phyloP scores from a whole-genome alignment of 2,797 vertebrate species.

The Micromesistius poutassou region DNA sequence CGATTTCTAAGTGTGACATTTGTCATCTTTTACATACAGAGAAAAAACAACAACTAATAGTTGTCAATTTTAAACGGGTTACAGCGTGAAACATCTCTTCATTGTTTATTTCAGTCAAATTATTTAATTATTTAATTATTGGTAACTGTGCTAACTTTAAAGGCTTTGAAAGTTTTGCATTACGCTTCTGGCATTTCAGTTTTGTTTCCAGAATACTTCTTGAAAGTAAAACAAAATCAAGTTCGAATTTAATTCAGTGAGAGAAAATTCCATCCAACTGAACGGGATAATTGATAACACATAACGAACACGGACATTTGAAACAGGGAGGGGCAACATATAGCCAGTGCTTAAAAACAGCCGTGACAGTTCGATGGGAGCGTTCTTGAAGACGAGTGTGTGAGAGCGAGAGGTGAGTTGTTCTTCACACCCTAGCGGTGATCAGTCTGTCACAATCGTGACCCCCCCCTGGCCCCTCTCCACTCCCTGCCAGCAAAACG shows the following conservation, averaged over 20 bases:
- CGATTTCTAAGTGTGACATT: neutral
- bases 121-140: too few relatives aligned
- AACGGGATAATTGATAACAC: neutral
- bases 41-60: too few relatives aligned
- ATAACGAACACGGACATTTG: neutral
- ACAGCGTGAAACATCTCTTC: too few relatives aligned
- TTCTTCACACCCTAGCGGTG: neutral
- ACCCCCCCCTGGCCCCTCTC: neutral
- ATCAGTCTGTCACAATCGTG: neutral
- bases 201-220: neutral
- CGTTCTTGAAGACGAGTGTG: neutral
- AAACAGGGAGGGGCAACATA: neutral
- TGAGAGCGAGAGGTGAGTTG: neutral
- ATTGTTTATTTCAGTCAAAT: neutral
- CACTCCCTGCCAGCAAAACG: neutral
- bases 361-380: neutral
- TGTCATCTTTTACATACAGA: too few relatives aligned
- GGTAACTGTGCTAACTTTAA: neutral
- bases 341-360: neutral
- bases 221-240: neutral
- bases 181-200: neutral
- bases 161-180: neutral
- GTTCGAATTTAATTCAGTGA: neutral
- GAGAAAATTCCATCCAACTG: neutral
- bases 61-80: neutral